Conservation (phyloP, 2,888 invertebrate genomes). For the Buathra laborator region DNA sequence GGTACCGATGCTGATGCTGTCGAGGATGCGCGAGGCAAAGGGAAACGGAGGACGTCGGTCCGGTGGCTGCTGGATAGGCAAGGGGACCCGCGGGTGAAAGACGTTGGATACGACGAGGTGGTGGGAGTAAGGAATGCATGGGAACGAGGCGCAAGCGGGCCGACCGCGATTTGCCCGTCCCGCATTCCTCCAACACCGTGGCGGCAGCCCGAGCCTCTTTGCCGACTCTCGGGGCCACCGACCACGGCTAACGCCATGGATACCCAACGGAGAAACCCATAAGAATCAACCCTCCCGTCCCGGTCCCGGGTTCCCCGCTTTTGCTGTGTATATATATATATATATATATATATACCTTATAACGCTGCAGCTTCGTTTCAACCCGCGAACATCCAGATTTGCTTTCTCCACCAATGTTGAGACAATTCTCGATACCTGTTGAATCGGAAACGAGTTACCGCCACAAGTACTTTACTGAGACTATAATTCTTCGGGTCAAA, state of each 20-base stretch:
- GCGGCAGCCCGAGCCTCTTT: constrained; percentile 72
- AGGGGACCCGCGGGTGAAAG: constrained; percentile 56
- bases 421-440: constrained; percentile 11
- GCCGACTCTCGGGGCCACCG: constrained; percentile 82
- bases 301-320: constrained; percentile 57
- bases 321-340: background rate
- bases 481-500: constrained; percentile 17
- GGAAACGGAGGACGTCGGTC: constrained; percentile 75
- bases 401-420: constrained; percentile 17
- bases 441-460: background rate
- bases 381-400: background rate
- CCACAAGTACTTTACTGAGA: background rate
- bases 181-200: constrained; percentile 75
- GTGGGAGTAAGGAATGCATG: constrained; percentile 84
- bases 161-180: constrained; percentile 85
- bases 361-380: background rate
- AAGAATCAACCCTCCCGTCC: constrained; percentile 79
- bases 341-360: background rate
- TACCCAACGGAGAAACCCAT: constrained; percentile 77
- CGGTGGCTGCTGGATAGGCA: constrained; percentile 44
- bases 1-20: constrained; percentile 67
- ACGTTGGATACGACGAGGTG: constrained; percentile 35
- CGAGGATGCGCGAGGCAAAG: constrained; percentile 56
- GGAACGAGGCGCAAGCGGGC: constrained; percentile 83
- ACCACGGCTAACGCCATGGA: constrained; percentile 82